Evolutionary conservation across 2,888 invertebrate genomes (phyloP), one percentile per base, ranked within the genome.

Genomic region (Plebejus anna): DNA sequence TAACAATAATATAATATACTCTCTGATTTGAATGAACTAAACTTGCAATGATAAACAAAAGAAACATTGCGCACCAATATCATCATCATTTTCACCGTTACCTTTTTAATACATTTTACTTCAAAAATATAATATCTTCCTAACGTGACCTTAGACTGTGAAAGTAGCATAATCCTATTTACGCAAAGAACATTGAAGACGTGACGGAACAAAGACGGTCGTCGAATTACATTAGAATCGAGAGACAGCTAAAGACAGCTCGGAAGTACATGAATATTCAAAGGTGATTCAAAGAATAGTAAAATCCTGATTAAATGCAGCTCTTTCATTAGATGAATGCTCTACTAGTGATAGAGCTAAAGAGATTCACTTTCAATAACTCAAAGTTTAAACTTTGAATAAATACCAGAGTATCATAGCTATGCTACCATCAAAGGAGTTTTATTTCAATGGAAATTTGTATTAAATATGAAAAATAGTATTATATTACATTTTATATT

Each of bases 291-390:
- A 66, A 66, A 32, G 32, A 13, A 36, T 13, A 36, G 16, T 16
- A 13, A 66, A 66, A 22, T 66, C 66, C 36, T 66, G 66, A 66
- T 66, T 66, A 36, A 66, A 36, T 66, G 66, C 66, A 66, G 32
- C 32, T 66, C 3, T 13, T 66, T 66, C 32, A 32, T 11, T 66
- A 2, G 7, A 28, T 11, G 9, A 28, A 28, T 61, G 61, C 9
- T 47, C 47, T 47, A 47, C 9, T 11, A 47, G 28, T 28, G 22
- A n/a, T 59, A 59, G 55, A 16, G 4, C 16, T 55, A 55, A 51
- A 55, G 16, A 55, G 55, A 55, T 51, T 51, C 16, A 55, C 55
- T 55, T 55, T 55, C 16, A 55, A 55, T 55, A 3, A 55, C 3
- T 47, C 47, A 47, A 47, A 47, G 47, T 1, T 11, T 47, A 47